Evolutionary conservation across 2,888 invertebrate genomes (phyloP).

Genomic region (Diogma glabrata): DNA sequence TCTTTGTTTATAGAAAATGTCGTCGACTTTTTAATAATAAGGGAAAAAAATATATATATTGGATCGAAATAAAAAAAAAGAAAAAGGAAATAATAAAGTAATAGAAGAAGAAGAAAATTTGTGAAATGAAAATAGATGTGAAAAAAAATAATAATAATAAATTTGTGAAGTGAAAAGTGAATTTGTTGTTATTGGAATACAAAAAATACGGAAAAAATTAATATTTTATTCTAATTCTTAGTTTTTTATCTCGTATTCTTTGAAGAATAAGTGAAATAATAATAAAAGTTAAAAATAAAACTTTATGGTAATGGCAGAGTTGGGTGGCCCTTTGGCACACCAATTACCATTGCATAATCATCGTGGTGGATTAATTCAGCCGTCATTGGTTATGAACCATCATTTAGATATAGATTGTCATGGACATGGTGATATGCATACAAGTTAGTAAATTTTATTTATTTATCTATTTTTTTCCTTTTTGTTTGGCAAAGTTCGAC

Average conservation of each 20-base stretch:
- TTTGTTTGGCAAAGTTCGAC: too few relatives aligned
- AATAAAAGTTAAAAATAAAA: conserved; percentile 6
- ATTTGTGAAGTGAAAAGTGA: conserved; percentile 1
- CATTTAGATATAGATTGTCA: conserved; percentile 39
- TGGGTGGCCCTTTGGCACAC: conserved; percentile 53
- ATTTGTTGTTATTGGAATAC: background rate
- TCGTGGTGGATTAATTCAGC: conserved; percentile 46
- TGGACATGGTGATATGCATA: conserved; percentile 35
- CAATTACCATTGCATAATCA: conserved; percentile 46
- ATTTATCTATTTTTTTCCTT: background rate
- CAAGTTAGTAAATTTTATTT: conserved; percentile 21
- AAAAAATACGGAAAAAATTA: background rate
- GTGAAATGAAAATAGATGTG: background rate
- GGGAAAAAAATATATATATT: too few relatives aligned
- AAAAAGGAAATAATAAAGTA: too few relatives aligned
- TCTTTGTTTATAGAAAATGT: too few relatives aligned
- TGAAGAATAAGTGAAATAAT: conserved; percentile 2
- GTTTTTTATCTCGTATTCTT: background rate
- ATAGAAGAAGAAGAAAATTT: too few relatives aligned
- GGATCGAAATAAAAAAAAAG: too few relatives aligned
- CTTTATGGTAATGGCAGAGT: conserved; percentile 54
- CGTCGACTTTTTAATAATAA: too few relatives aligned
- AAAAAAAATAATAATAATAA: conserved; percentile 2
- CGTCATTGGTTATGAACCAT: conserved; percentile 49
- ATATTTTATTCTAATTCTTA: background rate